phyloP scores from a whole-genome alignment of 2,888 invertebrate species.

The Tetheella fluctuosa region DNA sequence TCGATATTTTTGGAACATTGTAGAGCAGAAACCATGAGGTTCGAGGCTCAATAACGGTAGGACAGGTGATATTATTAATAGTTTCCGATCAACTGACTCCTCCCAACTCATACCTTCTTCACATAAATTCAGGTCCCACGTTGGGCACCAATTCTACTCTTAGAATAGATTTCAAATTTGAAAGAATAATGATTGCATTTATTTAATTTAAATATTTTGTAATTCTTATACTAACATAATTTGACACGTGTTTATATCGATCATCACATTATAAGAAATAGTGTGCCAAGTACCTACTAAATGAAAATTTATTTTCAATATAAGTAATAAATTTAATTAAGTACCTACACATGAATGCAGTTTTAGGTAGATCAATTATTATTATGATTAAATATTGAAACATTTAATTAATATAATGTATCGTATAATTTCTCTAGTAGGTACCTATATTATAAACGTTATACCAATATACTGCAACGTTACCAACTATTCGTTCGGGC shows the following conservation, averaged over 20 bases:
- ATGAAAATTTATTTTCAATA: too few relatives aligned
- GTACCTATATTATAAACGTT: too few relatives aligned
- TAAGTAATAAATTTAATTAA: too few relatives aligned
- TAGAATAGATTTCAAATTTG: background rate
- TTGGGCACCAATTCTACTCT: conserved; percentile 50
- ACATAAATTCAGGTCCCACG: conserved; percentile 44
- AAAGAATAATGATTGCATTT: background rate
- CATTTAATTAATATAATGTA: too few relatives aligned
- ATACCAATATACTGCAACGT: too few relatives aligned
- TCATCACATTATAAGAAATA: background rate
- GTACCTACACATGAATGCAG: too few relatives aligned
- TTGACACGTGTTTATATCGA: background rate
- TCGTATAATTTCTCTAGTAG: background rate
- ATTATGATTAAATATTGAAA: too few relatives aligned
- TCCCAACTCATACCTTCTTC: conserved; percentile 30
- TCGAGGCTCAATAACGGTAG: conserved; percentile 78
- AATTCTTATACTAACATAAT: background rate
- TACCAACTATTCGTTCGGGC: background rate
- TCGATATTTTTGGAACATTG: conserved; percentile 83
- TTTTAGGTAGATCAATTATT: too few relatives aligned
- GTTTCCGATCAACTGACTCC: conserved; percentile 41
- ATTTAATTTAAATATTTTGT: background rate
- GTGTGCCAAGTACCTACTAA: too few relatives aligned
- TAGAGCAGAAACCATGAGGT: conserved; percentile 78
- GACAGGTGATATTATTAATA: conserved; percentile 66